Base-by-base conservation (phyloP, 2,797 vertebrate genomes). In the Hypotaenidia okinawae region DNA sequence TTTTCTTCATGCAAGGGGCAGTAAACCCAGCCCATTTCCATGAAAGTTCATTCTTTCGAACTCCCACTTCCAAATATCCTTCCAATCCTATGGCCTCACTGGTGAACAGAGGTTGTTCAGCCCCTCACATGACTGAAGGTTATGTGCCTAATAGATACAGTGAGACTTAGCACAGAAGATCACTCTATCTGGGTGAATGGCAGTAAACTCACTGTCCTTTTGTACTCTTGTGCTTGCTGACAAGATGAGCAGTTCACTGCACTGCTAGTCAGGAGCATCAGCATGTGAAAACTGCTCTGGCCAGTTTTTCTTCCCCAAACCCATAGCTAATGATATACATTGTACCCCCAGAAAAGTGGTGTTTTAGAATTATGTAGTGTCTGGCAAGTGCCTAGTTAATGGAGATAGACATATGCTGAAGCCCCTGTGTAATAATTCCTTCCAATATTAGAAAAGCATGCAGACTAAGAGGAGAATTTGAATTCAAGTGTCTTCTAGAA, bases 121-220 rank as follows among this genome's bases (percentile, higher is more conserved):
- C 10, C 33, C 25, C 32, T 68, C 11, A 12, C 13, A 5, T 5
- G 27, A 47, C 12, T 2, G 1, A 79, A 84, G 24, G n/a, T 37
- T 18, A 63, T 2, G 7, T 33, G 41, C 30, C 52, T 32, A 37
- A 73, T 11, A 54, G 30, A 55, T 30, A 17, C 43, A 62, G n/a
- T 5, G 10, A 76, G 27, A n/a, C 47, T 62, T 67, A 83, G 51
- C 43, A 73, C 32, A 70, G 62, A 45, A 66, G 25, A n/a, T 28
- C 4, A 2, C 5, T 51, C 6, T 85, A 6, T 63, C 32, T 2
- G 4, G 16, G 18, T 1, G 5, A 72, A 68, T 9, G 28, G 10
- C 43, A 72, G 5, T 39, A 73, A 81, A 52, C 13, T 69, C 15
- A n/a, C 39, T 0, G 6, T 21, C 24, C 59, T 73, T 79, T 70